Conservation (phyloP, 23 tunicate species). For the Phallusia fumigata region DNA sequence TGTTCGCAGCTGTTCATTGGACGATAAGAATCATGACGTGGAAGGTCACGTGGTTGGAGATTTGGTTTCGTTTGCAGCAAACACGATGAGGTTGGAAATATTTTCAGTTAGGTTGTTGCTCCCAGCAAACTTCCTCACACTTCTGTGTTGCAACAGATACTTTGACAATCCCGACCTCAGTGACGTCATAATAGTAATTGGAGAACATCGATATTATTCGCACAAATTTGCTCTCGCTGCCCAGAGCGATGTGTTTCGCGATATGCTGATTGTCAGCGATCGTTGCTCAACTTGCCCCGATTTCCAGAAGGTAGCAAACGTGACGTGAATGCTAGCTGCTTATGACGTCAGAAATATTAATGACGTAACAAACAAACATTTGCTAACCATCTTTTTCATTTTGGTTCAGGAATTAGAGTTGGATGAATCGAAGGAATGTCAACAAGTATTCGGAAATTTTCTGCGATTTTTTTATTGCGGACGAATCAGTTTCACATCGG, state of each 20-base stretch:
- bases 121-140: background rate
- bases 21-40: slow-evolving; percentile 16
- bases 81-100: slow-evolving; percentile 54
- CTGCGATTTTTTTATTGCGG: slow-evolving; percentile 98
- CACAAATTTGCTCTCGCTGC: slow-evolving; percentile 96
- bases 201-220: slow-evolving; percentile 75
- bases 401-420: slow-evolving; percentile 69
- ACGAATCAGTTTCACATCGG: slow-evolving; percentile 70
- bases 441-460: slow-evolving; percentile 74
- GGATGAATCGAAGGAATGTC: slow-evolving; percentile 86
- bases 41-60: slow-evolving; percentile 94
- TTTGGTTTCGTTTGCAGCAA: slow-evolving; percentile 61
- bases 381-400: background rate
- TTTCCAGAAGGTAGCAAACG: slow-evolving; percentile 66
- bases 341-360: background rate
- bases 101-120: background rate
- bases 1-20: slow-evolving; percentile 44
- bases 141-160: slow-evolving; percentile 35
- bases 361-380: no score
- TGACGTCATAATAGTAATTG: slow-evolving; percentile 80
- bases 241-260: slow-evolving; percentile 90
- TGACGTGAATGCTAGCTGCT: background rate
- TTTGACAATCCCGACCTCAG: slow-evolving; percentile 92
- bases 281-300: slow-evolving; percentile 79
- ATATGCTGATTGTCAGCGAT: slow-evolving; percentile 87